Conservation (phyloP, 2,888 invertebrate species). For the Maniola hyperantus region DNA sequence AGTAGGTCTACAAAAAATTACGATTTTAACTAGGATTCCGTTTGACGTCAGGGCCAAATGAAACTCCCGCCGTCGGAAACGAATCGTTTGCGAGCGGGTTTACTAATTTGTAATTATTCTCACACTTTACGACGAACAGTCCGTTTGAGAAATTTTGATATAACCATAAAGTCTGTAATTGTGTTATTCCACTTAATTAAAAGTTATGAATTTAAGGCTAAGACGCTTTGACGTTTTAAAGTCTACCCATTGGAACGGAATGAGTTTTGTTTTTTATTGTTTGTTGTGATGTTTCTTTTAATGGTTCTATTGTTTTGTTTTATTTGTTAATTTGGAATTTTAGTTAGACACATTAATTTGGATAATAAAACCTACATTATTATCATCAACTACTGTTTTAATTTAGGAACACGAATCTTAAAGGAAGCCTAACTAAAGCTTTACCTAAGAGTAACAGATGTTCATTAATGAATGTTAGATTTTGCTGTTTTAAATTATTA, state of each 20-base stretch:
- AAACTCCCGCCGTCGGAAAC: constrained; percentile 1
- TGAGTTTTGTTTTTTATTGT: constrained; percentile 63
- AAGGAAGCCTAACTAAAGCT: too few species aligned
- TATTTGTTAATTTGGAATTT: neutral
- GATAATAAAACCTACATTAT: neutral
- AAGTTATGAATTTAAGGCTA: constrained; percentile 81
- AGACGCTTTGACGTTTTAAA: constrained; percentile 55
- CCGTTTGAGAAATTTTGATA: constrained; percentile 81
- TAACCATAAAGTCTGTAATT: constrained; percentile 80
- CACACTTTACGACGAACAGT: constrained; percentile 81
- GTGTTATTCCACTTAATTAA: constrained; percentile 81
- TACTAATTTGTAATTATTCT: constrained; percentile 82
- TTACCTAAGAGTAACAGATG: too few species aligned
- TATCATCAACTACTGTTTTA: neutral
- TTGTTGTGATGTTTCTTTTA: constrained; percentile 42
- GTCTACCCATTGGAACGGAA: constrained; percentile 47
- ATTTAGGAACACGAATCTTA: too few species aligned
- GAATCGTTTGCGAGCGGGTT: constrained; percentile 44
- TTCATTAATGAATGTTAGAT: too few species aligned
- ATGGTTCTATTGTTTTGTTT: constrained; percentile 3
- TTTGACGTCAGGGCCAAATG: too few species aligned
- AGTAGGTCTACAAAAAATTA: too few species aligned
- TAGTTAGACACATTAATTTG: neutral
- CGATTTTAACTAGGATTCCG: neutral
- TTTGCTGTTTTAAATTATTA: too few species aligned